Evolutionary conservation across 2,113 vertebrate genomes (phyloP).

Genomic region (Tragulus kanchil): DNA sequence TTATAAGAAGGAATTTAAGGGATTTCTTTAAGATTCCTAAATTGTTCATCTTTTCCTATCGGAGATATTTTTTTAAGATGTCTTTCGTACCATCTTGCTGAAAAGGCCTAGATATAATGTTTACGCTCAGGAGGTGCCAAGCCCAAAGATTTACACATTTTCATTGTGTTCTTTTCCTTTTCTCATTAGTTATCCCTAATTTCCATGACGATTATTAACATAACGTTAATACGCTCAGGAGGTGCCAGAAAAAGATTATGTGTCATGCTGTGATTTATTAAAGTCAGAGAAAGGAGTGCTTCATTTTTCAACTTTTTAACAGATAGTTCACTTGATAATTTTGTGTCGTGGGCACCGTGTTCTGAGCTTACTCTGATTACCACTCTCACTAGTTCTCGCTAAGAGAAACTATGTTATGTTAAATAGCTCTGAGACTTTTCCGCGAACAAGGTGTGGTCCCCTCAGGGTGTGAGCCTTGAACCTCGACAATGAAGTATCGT

Average conservation of each 20-base stretch:
- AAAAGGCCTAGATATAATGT: background rate
- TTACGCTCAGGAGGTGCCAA: too few species aligned
- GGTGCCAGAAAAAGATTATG: background rate
- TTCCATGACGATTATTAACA: slow-evolving; percentile 40
- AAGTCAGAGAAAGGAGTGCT: background rate
- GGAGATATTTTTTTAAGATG: background rate
- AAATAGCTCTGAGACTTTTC: too few species aligned
- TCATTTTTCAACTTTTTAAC: slow-evolving; percentile 30
- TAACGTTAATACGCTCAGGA: slow-evolving; percentile 6
- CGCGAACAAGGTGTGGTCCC: too few species aligned
- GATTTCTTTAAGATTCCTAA: background rate
- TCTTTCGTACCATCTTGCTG: background rate
- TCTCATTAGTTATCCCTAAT: slow-evolving; percentile 53
- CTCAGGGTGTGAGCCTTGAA: too few species aligned
- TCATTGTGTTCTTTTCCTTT: slow-evolving; percentile 19
- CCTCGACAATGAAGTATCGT: too few species aligned
- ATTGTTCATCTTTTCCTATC: background rate
- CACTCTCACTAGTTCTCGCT: too few species aligned
- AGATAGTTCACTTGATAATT: slow-evolving; percentile 54
- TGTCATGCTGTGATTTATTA: slow-evolving; percentile 53
- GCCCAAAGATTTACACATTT: too few species aligned
- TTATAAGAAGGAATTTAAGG: background rate
- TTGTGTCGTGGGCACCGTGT: too few species aligned
- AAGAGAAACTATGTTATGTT: too few species aligned
- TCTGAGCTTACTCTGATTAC: too few species aligned